Evolutionary conservation across 2,113 vertebrate species (phyloP), one percentile per base, ranked within the genome.

Genomic region (Polyodon spathula): DNA sequence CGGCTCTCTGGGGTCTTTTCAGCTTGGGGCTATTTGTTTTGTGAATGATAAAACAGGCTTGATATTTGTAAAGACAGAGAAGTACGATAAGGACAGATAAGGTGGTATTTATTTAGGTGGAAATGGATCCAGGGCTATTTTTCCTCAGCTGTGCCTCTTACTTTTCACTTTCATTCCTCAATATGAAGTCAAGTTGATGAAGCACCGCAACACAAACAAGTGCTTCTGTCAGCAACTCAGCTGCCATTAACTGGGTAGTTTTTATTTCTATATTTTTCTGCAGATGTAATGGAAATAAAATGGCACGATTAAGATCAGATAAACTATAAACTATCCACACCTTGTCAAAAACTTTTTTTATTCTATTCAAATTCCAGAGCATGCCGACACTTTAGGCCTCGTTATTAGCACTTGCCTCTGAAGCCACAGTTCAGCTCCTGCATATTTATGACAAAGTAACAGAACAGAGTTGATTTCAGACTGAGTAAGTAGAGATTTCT

Each of bases 41-140:
- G 75, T 12, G 69, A 74, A 76, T 81, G 79, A 86, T 81, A 60
- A 81, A 86, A 73, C 73, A 37, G 46, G 63, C 60, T 8, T 39
- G 66, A 65, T 70, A 86, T 85, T 82, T 74, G 72, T n/a, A 72
- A 68, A 76, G 84, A 85, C 83, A 82, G 75, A 68, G 65, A 73
- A 61, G 63, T 70, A 56, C 71, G 73, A 71, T 70, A 67, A 62
- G 70, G 69, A 44, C 6, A 67, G 65, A 65, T 55, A 61, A 67
- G 68, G 40, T 9, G 4, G 44, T 56, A 63, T 68, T 68, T 65
- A 59, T 70, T 70, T 39, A 6, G 15, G 57, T 66, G 67, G 60
- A 48, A 57, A 58, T 58, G 15, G 42, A 59, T 63, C 27, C 8
- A 1, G 8, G 37, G 60, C 40, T 54, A 63, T 71, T 61, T 68